A percentile compares a stretch with the other conserved stretches of the same genome.
Conservation (phyloP, 2,888 invertebrate genomes). For the Heliconius erato region DNA sequence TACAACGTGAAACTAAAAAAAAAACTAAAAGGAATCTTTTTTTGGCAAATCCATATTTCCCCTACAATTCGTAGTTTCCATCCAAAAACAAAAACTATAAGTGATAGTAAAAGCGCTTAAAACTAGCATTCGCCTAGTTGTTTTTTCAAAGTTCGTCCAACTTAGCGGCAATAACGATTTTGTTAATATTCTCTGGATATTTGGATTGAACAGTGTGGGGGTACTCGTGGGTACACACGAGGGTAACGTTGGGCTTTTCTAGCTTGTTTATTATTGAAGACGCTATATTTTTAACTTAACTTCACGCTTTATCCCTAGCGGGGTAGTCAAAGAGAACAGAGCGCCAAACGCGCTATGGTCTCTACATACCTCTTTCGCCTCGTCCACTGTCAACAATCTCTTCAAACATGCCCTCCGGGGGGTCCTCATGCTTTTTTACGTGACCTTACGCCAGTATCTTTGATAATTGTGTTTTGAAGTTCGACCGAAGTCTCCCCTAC, state of each 20-base stretch:
- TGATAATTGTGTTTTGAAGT: no score
- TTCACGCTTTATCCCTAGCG: no score
- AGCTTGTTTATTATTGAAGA: neutral
- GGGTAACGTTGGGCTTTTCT: neutral
- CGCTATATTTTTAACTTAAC: neutral
- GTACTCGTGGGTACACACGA: slow-evolving; percentile 2
- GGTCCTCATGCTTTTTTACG: no score
- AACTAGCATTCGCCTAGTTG: slow-evolving; percentile 7
- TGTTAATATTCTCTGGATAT: slow-evolving; percentile 34
- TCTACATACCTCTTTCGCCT: no score
- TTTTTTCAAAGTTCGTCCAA: slow-evolving; percentile 30
- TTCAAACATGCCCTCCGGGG: no score
- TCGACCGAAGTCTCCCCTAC: no score
- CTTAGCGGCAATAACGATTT: slow-evolving; percentile 37
- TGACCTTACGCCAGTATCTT: no score
- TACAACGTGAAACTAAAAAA: neutral
- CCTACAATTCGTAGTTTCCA: neutral
- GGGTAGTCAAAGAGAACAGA: no score
- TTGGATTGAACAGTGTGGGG: slow-evolving; percentile 6
- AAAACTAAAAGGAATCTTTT: neutral
- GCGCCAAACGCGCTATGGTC: no score
- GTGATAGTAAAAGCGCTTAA: slow-evolving; percentile 16
- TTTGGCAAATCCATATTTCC: slow-evolving; percentile 6
- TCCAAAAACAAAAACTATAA: slow-evolving; percentile 22
- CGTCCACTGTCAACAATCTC: no score